A percentile compares a stretch with the other conserved stretches of the same genome.
Conservation (phyloP, 2,888 invertebrate species). For the Oscheius sp. region DNA sequence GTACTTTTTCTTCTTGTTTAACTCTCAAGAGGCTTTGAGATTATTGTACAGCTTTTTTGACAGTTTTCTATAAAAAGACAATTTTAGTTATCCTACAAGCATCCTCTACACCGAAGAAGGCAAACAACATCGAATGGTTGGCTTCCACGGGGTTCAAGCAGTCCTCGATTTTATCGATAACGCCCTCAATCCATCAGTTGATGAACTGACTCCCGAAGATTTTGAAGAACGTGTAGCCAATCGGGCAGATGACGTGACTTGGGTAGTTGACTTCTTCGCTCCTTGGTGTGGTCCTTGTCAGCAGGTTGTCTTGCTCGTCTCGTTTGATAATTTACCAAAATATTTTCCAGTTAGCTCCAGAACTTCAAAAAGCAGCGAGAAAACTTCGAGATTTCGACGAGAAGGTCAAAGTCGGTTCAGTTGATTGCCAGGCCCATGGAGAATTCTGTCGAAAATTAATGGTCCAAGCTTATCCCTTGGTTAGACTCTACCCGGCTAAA, state of each 20-base stretch:
- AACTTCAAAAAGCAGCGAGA: constrained; percentile 78
- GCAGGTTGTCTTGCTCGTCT: constrained; percentile 70
- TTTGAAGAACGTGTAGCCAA: constrained; percentile 75
- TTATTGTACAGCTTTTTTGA: too few species aligned
- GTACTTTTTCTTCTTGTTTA: constrained; percentile 23
- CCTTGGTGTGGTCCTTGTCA: constrained; percentile 83
- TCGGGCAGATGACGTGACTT: constrained; percentile 75
- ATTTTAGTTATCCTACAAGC: constrained; percentile 78
- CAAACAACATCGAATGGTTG: constrained; percentile 70
- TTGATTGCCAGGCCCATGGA: constrained; percentile 77
- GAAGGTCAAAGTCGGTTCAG: constrained; percentile 71
- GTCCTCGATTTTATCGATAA: constrained; percentile 78
- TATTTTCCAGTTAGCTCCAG: constrained; percentile 75
- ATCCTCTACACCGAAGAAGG: constrained; percentile 74
- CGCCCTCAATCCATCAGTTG: constrained; percentile 74
- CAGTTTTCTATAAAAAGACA: neutral
- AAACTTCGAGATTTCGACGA: constrained; percentile 37
- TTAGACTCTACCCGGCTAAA: constrained; percentile 78
- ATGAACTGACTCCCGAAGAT: constrained; percentile 74
- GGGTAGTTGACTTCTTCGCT: constrained; percentile 80
- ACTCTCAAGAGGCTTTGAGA: too few species aligned
- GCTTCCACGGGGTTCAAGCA: constrained; percentile 76
- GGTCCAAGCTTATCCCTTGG: constrained; percentile 79
- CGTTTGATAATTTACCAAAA: neutral
- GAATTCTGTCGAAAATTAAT: constrained; percentile 76